phyloP scores from a whole-genome alignment of 2,797 vertebrate species.

The Cercopithecus diana region DNA sequence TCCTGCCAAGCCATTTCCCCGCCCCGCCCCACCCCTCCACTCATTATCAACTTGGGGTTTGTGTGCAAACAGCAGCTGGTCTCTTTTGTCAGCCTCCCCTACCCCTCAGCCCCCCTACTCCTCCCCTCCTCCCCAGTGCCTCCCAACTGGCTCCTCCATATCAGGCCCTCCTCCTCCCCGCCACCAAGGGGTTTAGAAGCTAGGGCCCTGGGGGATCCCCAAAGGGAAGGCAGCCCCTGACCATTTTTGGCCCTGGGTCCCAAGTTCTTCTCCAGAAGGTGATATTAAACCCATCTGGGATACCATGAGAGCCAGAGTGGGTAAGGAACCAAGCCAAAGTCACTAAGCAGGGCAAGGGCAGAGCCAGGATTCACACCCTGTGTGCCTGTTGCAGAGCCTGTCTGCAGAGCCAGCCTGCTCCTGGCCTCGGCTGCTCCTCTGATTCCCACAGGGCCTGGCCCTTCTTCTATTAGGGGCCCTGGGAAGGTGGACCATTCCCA shows the following conservation, averaged over 20 bases:
- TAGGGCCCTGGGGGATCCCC: background rate
- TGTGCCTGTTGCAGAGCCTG: background rate
- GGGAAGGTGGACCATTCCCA: background rate
- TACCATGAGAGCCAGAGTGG: background rate
- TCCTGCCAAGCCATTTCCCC: conserved; percentile 31
- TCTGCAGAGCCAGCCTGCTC: background rate
- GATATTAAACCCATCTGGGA: background rate
- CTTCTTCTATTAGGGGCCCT: background rate
- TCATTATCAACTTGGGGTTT: conserved; percentile 67
- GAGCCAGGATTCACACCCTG: background rate
- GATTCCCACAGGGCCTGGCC: background rate
- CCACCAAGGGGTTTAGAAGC: background rate
- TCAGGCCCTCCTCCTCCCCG: background rate
- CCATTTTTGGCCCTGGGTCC: background rate
- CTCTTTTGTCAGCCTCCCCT: conserved; percentile 53
- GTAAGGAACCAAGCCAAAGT: background rate
- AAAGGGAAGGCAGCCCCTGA: background rate
- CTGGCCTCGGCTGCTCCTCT: background rate
- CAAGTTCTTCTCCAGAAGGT: background rate
- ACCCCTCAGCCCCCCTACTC: fast-evolving
- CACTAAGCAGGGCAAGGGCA: background rate
- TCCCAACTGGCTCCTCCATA: background rate
- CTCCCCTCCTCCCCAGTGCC: background rate
- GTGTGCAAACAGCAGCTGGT: conserved; percentile 76
- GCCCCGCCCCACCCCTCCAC: conserved; percentile 19